Conservation (phyloP, 2,888 invertebrate species). For the Eupeodes luniger region DNA sequence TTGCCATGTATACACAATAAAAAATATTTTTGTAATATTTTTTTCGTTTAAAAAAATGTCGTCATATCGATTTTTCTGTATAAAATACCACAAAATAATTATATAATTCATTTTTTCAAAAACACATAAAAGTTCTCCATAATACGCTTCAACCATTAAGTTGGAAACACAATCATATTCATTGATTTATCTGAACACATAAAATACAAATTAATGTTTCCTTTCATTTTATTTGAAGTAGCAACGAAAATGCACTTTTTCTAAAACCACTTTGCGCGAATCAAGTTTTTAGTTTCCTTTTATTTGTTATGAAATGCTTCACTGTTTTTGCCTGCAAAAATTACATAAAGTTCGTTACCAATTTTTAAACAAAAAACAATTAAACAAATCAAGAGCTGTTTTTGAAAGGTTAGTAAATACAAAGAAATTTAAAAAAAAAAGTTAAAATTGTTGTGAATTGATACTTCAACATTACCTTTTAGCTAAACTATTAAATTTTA, state of each 20-base stretch:
- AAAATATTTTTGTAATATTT: background rate
- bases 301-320: slow-evolving; percentile 56
- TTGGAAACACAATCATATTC: slow-evolving; percentile 19
- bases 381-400: slow-evolving; percentile 61
- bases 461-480: background rate
- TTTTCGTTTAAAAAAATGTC: background rate
- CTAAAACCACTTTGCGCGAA: background rate
- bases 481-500: background rate
- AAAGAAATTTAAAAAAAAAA: background rate
- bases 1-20: background rate
- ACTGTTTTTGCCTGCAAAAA: slow-evolving; percentile 68
- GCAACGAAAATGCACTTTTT: slow-evolving; percentile 4
- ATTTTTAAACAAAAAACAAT: slow-evolving; percentile 1
- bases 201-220: background rate
- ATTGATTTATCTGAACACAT: background rate
- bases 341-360: slow-evolving; percentile 16
- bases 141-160: slow-evolving; percentile 1
- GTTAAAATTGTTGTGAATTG: slow-evolving; percentile 34
- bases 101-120: background rate
- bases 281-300: slow-evolving; percentile 16
- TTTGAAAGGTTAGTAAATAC: slow-evolving; percentile 69
- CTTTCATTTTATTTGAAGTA: background rate
- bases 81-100: background rate
- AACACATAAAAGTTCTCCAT: background rate
- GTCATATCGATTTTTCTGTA: background rate